Base-by-base conservation (phyloP, 2,888 invertebrate genomes). In the Melipona beecheii region DNA sequence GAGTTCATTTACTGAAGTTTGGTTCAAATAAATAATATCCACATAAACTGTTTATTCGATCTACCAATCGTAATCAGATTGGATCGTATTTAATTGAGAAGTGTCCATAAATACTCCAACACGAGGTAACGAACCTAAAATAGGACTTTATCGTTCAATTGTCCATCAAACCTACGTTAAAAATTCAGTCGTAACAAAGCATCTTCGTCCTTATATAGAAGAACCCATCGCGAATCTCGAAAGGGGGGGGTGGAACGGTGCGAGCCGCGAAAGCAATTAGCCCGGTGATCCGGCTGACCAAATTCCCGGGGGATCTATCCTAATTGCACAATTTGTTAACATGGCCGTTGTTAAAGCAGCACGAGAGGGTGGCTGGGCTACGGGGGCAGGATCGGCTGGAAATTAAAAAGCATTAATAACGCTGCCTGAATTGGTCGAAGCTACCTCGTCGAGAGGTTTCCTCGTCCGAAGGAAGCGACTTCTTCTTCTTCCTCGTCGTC, bases 331-430 rank as follows among this genome's bases (percentile, higher is more conserved):
- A 93, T 93, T 93, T 92, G 92, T 92, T 91, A 90, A 88, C 87
- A 88, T 83, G 65, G 62, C 52, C 75, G 78, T 49, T 72, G 69
- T 64, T 74, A 54, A 54, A 65, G 31, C 74, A n/a, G 31, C 19
- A n/a, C 19, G 56, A 13, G 36, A 17, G 56, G 43, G 71, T 50
- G 50, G 36, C 62, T 43, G 58, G 27, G 9, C 43, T 84, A 78
- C 11, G 43, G 43, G 43, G 43, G 89, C 81, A 87, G 90, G 88
- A 90, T 89, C 90, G 87, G 66, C 85, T 89, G 91, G 89, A 92
- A 93, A 92, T 93, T 92, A 93, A 93, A 93, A 92, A 92, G 92
- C 93, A 92, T 93, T 93, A 93, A 93, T 92, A 93, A 92, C 88
- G 84, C 43, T 84, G 58, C 66, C 13, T 43, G 82, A 78, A 84